Conservation (phyloP, 1,140 invertebrate genomes). For the Rhyzopertha dominica region DNA sequence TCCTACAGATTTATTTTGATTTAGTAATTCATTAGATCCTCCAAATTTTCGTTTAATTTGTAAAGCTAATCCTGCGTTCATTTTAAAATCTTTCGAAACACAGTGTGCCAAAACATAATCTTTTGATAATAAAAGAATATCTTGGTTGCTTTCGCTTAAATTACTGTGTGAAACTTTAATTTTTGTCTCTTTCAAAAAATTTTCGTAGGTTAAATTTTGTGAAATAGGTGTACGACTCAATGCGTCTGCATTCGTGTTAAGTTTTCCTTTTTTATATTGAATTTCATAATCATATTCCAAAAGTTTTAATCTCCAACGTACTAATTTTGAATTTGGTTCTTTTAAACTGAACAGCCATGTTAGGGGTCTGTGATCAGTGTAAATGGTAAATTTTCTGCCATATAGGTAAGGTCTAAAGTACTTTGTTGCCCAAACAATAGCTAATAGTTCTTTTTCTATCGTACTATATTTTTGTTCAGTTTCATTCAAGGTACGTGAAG, state of each 20-base stretch:
- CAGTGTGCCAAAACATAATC: no score
- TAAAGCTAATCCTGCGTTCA: no score
- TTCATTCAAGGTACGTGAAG: conserved; percentile 42
- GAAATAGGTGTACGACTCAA: conserved; percentile 17
- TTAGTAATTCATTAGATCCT: no score
- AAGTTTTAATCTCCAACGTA: conserved; percentile 46
- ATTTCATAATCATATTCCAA: conserved; percentile 48
- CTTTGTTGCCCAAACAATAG: conserved; percentile 45
- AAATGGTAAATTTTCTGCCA: conserved; percentile 47
- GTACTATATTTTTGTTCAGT: conserved; percentile 45
- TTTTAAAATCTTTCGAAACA: no score
- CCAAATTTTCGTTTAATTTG: no score
- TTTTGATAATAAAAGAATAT: no score
- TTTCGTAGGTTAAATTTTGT: no score
- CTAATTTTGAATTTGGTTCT: conserved; percentile 44
- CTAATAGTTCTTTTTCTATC: conserved; percentile 44
- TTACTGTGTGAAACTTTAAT: no score
- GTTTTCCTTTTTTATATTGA: conserved; percentile 42
- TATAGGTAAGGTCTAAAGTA: conserved; percentile 50
- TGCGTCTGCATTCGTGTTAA: conserved; percentile 39
- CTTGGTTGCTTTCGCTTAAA: no score
- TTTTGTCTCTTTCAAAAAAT: no score
- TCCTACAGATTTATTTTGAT: no score
- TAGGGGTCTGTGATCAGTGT: conserved; percentile 51
- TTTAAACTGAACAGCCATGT: conserved; percentile 48